Conservation (phyloP, 2,888 invertebrate genomes). For the Rhopalosiphum nymphaeae region DNA sequence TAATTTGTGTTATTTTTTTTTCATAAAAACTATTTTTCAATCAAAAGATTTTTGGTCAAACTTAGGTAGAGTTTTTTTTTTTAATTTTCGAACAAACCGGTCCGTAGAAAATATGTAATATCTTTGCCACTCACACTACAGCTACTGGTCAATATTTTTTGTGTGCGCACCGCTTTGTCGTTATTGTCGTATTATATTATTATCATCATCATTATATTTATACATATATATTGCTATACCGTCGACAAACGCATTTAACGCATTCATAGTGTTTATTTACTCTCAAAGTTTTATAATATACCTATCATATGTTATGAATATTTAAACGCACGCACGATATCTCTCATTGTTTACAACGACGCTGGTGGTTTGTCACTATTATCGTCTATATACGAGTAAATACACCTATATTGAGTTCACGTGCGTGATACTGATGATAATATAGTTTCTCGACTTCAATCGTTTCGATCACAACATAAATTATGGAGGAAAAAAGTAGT, state of each 20-base stretch:
- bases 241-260: background rate
- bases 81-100: constrained; percentile 25
- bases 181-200: constrained; percentile 9
- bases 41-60: background rate
- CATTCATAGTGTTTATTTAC: background rate
- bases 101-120: constrained; percentile 25
- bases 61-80: background rate
- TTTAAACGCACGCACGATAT: background rate
- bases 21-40: background rate
- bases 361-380: background rate
- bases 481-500: background rate
- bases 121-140: background rate
- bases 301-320: constrained; percentile 13
- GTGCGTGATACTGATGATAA: background rate
- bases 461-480: background rate
- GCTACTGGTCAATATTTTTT: constrained; percentile 46
- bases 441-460: background rate
- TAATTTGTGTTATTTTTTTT: background rate
- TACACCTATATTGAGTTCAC: background rate
- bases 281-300: background rate
- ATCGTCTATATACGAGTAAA: background rate
- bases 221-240: background rate
- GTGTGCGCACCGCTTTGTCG: background rate
- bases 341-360: background rate
- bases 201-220: background rate